Conservation (phyloP, 2,888 invertebrate genomes). For the Mactromeris polynyma region DNA sequence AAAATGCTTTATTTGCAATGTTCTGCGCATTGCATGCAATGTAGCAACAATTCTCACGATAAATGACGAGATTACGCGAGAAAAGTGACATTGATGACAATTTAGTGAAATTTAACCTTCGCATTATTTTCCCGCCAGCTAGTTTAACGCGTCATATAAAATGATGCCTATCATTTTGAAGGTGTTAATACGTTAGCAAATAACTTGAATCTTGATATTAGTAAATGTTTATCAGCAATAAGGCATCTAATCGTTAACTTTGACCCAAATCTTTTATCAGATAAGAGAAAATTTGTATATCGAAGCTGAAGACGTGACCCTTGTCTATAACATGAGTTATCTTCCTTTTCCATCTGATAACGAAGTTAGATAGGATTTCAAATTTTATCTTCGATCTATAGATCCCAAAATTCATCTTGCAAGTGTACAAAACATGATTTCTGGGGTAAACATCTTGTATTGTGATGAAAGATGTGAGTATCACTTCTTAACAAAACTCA, state of each 20-base stretch:
- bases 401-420: neutral
- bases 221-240: neutral
- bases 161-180: neutral
- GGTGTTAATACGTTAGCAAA: neutral
- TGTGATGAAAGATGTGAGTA: neutral
- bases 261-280: constrained; percentile 24
- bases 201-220: too few relatives aligned
- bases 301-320: constrained; percentile 19
- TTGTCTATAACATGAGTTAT: constrained; percentile 12
- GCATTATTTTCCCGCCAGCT: neutral
- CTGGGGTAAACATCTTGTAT: neutral
- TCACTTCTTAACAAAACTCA: neutral
- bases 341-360: constrained; percentile 6
- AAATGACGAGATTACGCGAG: neutral
- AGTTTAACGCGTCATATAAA: neutral
- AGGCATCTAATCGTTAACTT: neutral
- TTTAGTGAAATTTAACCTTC: constrained; percentile 6
- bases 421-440: constrained; percentile 6
- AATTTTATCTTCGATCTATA: neutral
- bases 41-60: neutral
- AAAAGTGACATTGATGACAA: neutral
- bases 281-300: constrained; percentile 20
- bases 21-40: too few relatives aligned
- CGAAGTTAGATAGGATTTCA: constrained; percentile 29
- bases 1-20: too few relatives aligned